These are phyloP conservation scores for Sinocyclocheilus grahami DNA, from an alignment of 2,113 vertebrate genomes.

Conservation along the genomic window DNA sequence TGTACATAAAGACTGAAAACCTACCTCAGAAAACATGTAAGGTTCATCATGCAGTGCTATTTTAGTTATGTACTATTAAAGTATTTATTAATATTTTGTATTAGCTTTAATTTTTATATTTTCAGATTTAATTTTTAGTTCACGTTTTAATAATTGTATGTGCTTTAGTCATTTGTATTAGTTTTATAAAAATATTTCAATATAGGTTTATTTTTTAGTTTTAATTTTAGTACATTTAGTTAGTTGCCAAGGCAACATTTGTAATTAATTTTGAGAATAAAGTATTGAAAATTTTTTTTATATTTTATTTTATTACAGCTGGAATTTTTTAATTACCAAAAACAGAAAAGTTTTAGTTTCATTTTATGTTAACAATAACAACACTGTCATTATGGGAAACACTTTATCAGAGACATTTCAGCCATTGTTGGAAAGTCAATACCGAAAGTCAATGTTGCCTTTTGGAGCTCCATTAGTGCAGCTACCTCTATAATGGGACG, in stretches of 20 bases:
- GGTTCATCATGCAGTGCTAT: background rate
- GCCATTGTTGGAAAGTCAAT: background rate
- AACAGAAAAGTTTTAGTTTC: background rate
- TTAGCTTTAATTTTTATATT: background rate
- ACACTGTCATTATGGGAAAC: background rate
- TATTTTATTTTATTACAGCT: background rate
- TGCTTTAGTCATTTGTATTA: background rate
- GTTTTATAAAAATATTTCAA: background rate
- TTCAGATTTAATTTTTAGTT: background rate
- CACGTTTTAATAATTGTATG: background rate
- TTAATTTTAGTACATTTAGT: background rate
- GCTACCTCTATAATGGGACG: background rate
- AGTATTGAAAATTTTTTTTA: background rate
- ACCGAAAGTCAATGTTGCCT: background rate
- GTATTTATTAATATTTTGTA: background rate
- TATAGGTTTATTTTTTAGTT: background rate
- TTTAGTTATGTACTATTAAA: background rate
- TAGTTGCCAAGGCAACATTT: background rate
- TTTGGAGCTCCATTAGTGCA: background rate
- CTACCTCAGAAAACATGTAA: background rate
- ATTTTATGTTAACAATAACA: background rate
- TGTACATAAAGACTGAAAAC: constrained; percentile 17
- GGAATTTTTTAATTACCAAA: background rate
- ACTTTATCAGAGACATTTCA: background rate
- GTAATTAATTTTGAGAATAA: background rate